Evolutionary conservation across 2,888 invertebrate genomes (phyloP).

Genomic region (Cordilura impudica): DNA sequence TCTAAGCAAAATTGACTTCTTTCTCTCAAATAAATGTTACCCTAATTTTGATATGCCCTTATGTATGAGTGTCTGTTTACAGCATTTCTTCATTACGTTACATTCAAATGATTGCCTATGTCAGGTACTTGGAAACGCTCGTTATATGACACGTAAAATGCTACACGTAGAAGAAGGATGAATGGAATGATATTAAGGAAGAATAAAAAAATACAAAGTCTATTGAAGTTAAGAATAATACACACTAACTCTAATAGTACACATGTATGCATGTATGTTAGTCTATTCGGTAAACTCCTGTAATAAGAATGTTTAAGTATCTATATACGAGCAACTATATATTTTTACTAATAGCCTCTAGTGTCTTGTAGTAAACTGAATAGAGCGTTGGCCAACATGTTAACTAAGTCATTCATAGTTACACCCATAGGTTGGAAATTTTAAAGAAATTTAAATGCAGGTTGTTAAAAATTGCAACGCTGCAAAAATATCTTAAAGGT

Average conservation of each 20-base stretch:
- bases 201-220: conserved; percentile 26
- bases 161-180: background rate
- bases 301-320: conserved; percentile 39
- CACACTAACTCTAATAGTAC: background rate
- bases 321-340: background rate
- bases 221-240: conserved; percentile 40
- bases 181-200: conserved; percentile 5
- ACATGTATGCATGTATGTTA: background rate
- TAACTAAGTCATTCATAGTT: conserved; percentile 6
- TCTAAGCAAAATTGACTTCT: too few species aligned
- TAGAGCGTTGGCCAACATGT: background rate
- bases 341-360: conserved; percentile 34
- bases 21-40: too few species aligned
- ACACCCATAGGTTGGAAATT: too few species aligned
- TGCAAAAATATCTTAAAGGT: too few species aligned
- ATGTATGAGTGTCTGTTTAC: background rate
- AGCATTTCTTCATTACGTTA: background rate
- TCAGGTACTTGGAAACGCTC: conserved; percentile 49
- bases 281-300: conserved; percentile 5
- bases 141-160: conserved; percentile 45
- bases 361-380: conserved; percentile 17
- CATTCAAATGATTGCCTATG: conserved; percentile 50
- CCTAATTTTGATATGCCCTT: too few species aligned
- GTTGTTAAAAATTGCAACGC: too few species aligned
- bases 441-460: too few species aligned